These are phyloP conservation scores for Machimus rusticus DNA, from an alignment of 2,888 invertebrate genomes.

Conservation along the genomic window DNA sequence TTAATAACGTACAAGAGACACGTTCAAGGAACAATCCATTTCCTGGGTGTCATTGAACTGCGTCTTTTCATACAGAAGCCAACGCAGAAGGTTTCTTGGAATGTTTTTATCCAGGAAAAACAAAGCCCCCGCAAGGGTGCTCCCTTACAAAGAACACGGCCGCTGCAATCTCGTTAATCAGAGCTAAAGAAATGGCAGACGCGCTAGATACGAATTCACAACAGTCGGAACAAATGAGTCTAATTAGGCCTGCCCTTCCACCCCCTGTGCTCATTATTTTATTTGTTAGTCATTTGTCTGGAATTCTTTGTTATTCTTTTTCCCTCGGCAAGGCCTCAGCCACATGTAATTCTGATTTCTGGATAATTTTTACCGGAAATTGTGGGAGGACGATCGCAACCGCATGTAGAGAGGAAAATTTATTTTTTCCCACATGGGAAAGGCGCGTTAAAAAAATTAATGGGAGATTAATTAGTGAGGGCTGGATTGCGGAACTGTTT, in stretches of 20 bases:
- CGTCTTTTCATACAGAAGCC: not conserved
- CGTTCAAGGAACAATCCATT: not conserved
- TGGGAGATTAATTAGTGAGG: not conserved
- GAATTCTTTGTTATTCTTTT: conserved; percentile 3
- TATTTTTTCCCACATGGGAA: not conserved
- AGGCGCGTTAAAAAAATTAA: not conserved
- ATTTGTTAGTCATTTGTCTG: conserved; percentile 36
- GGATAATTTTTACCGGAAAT: not conserved
- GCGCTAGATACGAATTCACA: not conserved
- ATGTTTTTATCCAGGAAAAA: conserved; percentile 1
- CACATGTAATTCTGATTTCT: not conserved
- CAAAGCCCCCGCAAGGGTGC: not conserved
- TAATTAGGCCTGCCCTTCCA: conserved; percentile 21
- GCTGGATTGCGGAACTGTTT: not conserved
- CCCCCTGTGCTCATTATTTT: conserved; percentile 21
- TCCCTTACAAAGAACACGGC: not conserved
- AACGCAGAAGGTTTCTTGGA: not conserved
- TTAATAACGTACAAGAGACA: not conserved
- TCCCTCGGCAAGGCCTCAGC: not conserved
- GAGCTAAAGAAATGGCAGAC: not conserved
- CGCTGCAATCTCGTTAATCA: conserved; percentile 20
- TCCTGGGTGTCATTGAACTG: not conserved
- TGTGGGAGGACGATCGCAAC: not conserved
- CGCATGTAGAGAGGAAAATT: not conserved
- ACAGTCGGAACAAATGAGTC: conserved; percentile 26